Conservation (phyloP, 2,888 invertebrate species). For the Thereva nobilitata region DNA sequence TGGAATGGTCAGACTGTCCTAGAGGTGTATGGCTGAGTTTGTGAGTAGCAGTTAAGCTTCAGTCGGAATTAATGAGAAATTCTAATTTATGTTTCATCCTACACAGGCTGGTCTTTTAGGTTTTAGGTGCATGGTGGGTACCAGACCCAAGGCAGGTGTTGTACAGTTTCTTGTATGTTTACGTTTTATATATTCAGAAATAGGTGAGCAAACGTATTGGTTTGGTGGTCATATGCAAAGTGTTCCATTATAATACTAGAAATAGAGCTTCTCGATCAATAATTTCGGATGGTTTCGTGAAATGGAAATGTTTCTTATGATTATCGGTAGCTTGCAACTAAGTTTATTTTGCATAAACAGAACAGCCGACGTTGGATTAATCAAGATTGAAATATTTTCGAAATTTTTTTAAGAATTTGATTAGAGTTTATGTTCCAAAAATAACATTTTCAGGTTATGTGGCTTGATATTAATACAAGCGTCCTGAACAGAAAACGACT, state of each 20-base stretch:
- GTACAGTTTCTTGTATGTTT: slow-evolving; percentile 31
- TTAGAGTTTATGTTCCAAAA: too few species aligned
- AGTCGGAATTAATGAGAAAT: slow-evolving; percentile 43
- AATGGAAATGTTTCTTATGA: too few species aligned
- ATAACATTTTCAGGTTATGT: too few species aligned
- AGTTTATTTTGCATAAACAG: too few species aligned
- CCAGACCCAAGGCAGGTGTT: slow-evolving; percentile 23
- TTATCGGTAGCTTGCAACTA: too few species aligned
- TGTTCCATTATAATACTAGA: slow-evolving; percentile 35
- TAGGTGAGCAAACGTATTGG: slow-evolving; percentile 39
- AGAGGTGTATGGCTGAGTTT: slow-evolving; percentile 39
- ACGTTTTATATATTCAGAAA: slow-evolving; percentile 33
- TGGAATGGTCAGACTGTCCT: slow-evolving; percentile 42
- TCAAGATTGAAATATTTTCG: too few species aligned
- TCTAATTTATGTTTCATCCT: slow-evolving; percentile 43
- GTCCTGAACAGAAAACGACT: too few species aligned
- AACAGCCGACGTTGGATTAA: too few species aligned
- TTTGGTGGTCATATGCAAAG: slow-evolving; percentile 40
- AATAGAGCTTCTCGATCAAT: slow-evolving; percentile 37
- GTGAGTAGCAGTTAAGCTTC: slow-evolving; percentile 42
- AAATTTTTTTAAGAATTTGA: too few species aligned
- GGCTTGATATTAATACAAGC: too few species aligned
- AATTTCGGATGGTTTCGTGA: slow-evolving; percentile 24
- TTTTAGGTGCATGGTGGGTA: slow-evolving; percentile 12
- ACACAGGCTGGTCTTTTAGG: slow-evolving; percentile 30